Conservation (phyloP, 2,113 vertebrate species). For the Coturnix japonica region DNA sequence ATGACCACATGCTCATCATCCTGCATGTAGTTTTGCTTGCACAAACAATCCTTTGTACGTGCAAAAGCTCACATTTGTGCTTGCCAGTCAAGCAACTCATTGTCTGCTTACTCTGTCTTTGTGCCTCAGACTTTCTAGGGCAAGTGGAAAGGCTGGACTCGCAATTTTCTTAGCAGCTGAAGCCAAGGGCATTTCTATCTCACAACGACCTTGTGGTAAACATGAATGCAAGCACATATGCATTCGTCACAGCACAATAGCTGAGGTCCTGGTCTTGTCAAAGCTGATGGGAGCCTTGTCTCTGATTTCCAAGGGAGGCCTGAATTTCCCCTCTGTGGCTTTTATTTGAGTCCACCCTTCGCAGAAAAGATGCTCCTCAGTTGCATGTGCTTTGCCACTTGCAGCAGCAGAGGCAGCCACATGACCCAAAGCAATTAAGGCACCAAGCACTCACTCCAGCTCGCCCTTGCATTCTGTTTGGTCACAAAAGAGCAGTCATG, state of each 20-base stretch:
- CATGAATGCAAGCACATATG: not conserved
- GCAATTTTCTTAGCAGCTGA: not conserved
- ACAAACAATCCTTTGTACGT: constrained; percentile 49
- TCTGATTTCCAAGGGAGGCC: not conserved
- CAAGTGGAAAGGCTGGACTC: constrained; percentile 41
- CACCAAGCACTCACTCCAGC: not conserved
- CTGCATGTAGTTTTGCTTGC: constrained; percentile 40
- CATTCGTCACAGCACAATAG: not conserved
- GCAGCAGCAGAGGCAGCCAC: constrained; percentile 46
- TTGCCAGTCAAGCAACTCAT: constrained; percentile 54
- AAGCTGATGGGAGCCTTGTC: not conserved
- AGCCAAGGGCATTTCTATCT: constrained; percentile 1
- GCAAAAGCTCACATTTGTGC: constrained; percentile 48
- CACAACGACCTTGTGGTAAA: not conserved
- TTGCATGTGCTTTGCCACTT: constrained; percentile 31
- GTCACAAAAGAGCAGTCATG: constrained; percentile 78
- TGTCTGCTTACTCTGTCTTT: constrained; percentile 34
- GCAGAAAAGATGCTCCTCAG: not conserved
- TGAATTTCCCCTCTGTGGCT: not conserved
- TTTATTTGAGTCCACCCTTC: not conserved
- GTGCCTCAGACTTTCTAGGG: constrained; percentile 59
- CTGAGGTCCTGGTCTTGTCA: not conserved
- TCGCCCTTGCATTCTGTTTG: constrained; percentile 58
- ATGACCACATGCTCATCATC: constrained; percentile 41
- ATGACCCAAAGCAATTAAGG: constrained; percentile 70